Conservation (phyloP, 37 sponge, comb jelly and placozoan genomes). For the Corticium candelabrum region DNA sequence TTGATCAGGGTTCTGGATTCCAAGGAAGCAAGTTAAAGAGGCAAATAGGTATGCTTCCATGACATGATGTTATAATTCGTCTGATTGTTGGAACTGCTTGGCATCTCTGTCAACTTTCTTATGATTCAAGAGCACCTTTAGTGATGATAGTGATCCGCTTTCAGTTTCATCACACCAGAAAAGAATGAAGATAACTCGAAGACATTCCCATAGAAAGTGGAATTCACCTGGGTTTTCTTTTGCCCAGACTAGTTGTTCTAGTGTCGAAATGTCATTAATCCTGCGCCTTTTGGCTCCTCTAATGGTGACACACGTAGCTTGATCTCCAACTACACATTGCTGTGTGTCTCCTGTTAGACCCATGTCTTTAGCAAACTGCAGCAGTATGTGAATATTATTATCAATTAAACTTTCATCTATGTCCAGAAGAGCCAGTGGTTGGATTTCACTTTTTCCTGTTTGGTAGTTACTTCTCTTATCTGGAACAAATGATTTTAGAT, state of each 20-base stretch:
- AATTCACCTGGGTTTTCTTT: slow-evolving; percentile 26
- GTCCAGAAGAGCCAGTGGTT: slow-evolving; percentile 24
- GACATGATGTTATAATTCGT: slow-evolving; percentile 14
- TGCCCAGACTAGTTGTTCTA: slow-evolving; percentile 10
- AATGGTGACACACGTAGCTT: slow-evolving; percentile 8
- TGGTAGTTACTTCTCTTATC: not conserved
- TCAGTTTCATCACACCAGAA: slow-evolving; percentile 18
- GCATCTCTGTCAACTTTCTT: slow-evolving; percentile 9
- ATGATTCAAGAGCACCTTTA: not conserved
- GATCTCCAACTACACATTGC: slow-evolving; percentile 19
- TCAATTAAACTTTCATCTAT: slow-evolving; percentile 24
- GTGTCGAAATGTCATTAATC: not conserved
- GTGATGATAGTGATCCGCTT: slow-evolving; percentile 15
- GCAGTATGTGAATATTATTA: slow-evolving; percentile 25
- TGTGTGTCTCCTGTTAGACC: not conserved
- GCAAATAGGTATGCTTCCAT: slow-evolving; percentile 14
- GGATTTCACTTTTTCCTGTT: not conserved
- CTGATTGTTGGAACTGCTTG: slow-evolving; percentile 11
- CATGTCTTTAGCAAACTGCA: slow-evolving; percentile 1
- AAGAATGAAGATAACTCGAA: slow-evolving; percentile 5
- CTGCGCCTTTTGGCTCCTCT: not conserved
- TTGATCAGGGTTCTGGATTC: not conserved
- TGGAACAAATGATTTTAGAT: not conserved
- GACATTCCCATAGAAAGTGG: slow-evolving; percentile 16
- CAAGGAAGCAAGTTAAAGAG: not conserved